Conservation (phyloP, 2,113 vertebrate genomes). For the Progne subis region DNA sequence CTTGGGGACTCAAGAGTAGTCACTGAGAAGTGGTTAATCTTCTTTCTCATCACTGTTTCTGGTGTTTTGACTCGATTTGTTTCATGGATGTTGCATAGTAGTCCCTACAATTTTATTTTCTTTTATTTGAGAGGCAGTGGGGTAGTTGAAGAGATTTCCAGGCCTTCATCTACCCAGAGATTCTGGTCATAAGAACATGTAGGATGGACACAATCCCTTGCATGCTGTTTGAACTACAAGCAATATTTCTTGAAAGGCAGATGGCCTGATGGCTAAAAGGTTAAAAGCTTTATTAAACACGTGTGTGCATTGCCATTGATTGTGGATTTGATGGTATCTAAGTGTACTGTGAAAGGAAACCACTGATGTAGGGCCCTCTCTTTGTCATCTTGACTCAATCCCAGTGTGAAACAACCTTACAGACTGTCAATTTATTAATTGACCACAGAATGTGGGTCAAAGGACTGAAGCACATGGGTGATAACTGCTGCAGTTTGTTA, state of each 20-base stretch:
- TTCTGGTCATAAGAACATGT: background rate
- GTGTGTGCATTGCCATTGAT: conserved; percentile 43
- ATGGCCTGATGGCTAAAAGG: conserved; percentile 43
- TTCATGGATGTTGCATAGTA: background rate
- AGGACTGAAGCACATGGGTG: background rate
- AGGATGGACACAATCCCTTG: background rate
- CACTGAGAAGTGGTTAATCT: background rate
- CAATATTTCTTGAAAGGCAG: conserved; percentile 46
- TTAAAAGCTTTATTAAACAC: conserved; percentile 67
- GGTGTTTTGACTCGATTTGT: background rate
- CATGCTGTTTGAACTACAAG: background rate
- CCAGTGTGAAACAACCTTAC: conserved; percentile 34
- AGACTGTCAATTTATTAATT: conserved; percentile 62
- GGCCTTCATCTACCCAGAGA: background rate
- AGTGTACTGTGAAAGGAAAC: conserved; percentile 51
- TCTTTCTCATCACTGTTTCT: background rate
- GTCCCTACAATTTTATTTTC: background rate
- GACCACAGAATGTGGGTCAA: background rate
- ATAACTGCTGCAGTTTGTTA: background rate
- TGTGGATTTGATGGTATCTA: conserved; percentile 65
- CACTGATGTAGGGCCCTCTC: conserved; percentile 34
- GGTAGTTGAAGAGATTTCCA: background rate
- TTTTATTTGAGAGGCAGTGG: background rate
- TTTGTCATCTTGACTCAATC: conserved; percentile 27
- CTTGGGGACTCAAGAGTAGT: background rate